A percentile compares a stretch with the other conserved stretches of the same genome.
These are phyloP conservation scores for Chrysemys picta DNA, from an alignment of 2,113 vertebrate species.

Conservation along the genomic window DNA sequence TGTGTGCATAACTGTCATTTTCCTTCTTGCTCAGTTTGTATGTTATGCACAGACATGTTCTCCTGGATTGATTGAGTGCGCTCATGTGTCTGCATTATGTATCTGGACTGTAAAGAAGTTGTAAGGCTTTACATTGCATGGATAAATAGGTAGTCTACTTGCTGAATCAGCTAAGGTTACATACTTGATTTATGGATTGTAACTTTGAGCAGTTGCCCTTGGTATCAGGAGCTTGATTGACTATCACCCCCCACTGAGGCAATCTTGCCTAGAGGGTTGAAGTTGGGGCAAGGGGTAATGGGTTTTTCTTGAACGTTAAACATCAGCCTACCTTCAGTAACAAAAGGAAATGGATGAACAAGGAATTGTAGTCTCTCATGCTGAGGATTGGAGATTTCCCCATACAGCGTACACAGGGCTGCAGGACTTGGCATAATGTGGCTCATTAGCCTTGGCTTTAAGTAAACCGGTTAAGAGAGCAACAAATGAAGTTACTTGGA, in stretches of 20 bases:
- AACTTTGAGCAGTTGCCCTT: not conserved
- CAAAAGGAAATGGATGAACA: not conserved
- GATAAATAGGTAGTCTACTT: not conserved
- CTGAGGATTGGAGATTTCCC: not conserved
- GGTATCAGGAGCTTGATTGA: not conserved
- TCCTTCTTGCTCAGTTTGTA: not conserved
- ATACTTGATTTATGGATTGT: not conserved
- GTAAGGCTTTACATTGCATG: not conserved
- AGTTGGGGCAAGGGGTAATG: not conserved
- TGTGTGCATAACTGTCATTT: not conserved
- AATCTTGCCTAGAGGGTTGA: not conserved
- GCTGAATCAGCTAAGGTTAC: not conserved
- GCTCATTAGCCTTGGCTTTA: not conserved
- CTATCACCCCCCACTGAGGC: not conserved
- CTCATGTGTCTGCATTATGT: not conserved
- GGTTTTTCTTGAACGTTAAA: not conserved
- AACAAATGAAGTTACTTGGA: not conserved
- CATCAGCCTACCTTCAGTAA: not conserved
- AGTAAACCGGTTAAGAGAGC: not conserved
- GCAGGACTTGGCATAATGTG: not conserved
- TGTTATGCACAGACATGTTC: not conserved
- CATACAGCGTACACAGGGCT: not conserved
- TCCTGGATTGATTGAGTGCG: not conserved
- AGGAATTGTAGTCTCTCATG: not conserved
- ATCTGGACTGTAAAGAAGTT: not conserved